Percentiles rank a stretch among this genome's conserved stretches.
phyloP scores from a whole-genome alignment of 1,140 invertebrate genomes.

The Brachionus calyciflorus region DNA sequence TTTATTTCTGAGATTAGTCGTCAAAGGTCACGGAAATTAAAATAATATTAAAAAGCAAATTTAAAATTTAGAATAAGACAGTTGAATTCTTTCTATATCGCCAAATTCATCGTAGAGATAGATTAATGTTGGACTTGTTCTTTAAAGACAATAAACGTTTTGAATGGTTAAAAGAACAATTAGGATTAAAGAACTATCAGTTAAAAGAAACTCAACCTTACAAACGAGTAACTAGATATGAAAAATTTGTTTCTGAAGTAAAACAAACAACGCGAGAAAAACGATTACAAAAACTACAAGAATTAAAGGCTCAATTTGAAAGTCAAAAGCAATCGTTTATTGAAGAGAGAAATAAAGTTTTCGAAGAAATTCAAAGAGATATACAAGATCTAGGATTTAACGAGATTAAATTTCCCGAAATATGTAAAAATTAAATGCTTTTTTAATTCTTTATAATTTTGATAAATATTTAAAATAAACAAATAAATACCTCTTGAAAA shows the following conservation, averaged over 20 bases:
- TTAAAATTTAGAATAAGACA: slow-evolving; percentile 4
- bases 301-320: not conserved
- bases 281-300: not conserved
- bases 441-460: no score
- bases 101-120: slow-evolving; percentile 25
- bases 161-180: slow-evolving; percentile 22
- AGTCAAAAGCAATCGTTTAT: not conserved
- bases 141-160: slow-evolving; percentile 19
- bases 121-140: slow-evolving; percentile 13
- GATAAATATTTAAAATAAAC: no score
- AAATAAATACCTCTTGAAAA: no score
- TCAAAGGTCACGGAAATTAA: no score
- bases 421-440: not conserved
- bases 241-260: not conserved
- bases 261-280: slow-evolving; percentile 1
- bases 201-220: slow-evolving; percentile 6
- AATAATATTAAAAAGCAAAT: no score
- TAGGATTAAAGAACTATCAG: not conserved
- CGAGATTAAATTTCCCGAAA: not conserved
- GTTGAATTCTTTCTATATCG: slow-evolving; percentile 31
- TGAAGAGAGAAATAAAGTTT: not conserved
- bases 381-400: not conserved
- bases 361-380: slow-evolving; percentile 16
- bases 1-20: no score
- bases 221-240: slow-evolving; percentile 17